Evolutionary conservation across 1,140 invertebrate species (phyloP), one percentile per base, ranked within the genome.

Genomic region (Harlomillsia oculata): DNA sequence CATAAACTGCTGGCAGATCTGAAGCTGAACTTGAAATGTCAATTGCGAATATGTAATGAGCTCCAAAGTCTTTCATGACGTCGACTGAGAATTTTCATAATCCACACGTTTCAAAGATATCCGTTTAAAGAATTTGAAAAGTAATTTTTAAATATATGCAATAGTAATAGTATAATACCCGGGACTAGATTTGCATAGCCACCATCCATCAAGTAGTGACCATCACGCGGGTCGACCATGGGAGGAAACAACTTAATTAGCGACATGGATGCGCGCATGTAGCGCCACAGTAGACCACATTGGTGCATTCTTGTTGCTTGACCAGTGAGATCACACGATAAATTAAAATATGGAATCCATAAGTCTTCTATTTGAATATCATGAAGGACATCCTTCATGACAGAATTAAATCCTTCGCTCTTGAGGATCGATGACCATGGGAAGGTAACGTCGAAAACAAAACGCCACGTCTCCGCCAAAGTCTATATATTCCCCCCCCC

Each of bases 141-240:
- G n/a, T n/a, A n/a, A n/a, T n/a, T n/a, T n/a, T n/a, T n/a, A n/a
- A n/a, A n/a, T n/a, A n/a, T n/a, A n/a, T n/a, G n/a, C n/a, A n/a
- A n/a, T n/a, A n/a, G n/a, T n/a, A n/a, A n/a, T n/a, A n/a, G n/a
- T n/a, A n/a, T n/a, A n/a, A 71, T 72, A 92, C 93, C 93, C 87
- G 95, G 95, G 40, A 98, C 84, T 75, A 97, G 97, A 74, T 99
- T 97, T 68, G 93, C 83, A 77, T 99, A 99, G 75, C 88, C 91
- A 56, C 95, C 95, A 75, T 99, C 95, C 60, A 97, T 78, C 62
- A 98, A 80, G 67, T 94, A 80, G 78, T 97, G 93, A 59, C 91
- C 92, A 72, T 97, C 92, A 53, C 76, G 74, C 18, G 90, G 87
- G 76, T 98, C 93, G 66, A 26, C 13, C 8, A 28, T 23, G 3